Conservation (phyloP, 2,888 invertebrate species). For the Tipula unca region DNA sequence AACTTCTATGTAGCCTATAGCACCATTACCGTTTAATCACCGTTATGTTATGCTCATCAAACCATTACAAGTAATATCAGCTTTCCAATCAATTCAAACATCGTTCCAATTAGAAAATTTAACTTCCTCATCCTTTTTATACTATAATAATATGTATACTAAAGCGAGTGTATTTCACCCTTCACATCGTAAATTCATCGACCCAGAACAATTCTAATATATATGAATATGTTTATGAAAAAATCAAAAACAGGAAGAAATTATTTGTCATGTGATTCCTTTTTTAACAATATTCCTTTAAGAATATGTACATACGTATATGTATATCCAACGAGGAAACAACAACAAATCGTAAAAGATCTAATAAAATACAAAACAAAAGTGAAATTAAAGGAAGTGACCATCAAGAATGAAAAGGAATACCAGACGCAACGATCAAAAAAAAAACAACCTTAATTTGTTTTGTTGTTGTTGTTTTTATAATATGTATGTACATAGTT, state of each 20-base stretch:
- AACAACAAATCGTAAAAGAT: not conserved
- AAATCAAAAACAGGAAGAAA: conserved; percentile 8
- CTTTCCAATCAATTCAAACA: not conserved
- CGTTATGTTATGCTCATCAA: not conserved
- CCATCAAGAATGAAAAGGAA: not conserved
- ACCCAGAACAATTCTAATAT: not conserved
- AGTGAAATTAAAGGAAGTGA: not conserved
- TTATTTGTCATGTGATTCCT: conserved; percentile 14
- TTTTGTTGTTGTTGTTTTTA: not conserved
- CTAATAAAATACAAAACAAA: not conserved
- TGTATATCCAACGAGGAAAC: not conserved
- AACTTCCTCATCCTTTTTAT: not conserved
- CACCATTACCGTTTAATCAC: not conserved
- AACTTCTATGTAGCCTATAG: no score
- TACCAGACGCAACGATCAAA: not conserved
- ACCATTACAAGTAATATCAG: not conserved
- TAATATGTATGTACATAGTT: no score
- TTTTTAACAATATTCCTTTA: not conserved
- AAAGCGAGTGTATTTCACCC: not conserved
- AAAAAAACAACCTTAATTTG: not conserved
- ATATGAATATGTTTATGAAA: not conserved
- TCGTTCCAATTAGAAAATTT: not conserved
- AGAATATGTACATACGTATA: no score
- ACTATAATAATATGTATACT: not conserved
- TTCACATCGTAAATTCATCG: not conserved